These are phyloP conservation scores for Tipula vernalis DNA, from an alignment of 2,888 invertebrate species.

Conservation along the genomic window DNA sequence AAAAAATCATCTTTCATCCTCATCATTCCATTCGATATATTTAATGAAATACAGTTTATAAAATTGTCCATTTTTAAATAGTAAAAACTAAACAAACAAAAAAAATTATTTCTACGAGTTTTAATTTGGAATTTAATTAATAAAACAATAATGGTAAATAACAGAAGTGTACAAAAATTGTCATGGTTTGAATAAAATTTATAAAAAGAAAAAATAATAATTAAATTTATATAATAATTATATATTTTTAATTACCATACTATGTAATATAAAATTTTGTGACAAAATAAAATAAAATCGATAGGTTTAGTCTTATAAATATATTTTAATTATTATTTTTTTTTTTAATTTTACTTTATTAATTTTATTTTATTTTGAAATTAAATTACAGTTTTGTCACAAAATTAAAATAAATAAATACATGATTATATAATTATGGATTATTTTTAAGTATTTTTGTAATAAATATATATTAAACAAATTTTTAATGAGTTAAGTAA, in stretches of 20 bases:
- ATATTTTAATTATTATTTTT: not conserved
- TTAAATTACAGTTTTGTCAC: slow-evolving; percentile 6
- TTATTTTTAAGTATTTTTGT: slow-evolving; percentile 10
- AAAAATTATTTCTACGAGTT: not conserved
- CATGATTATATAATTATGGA: slow-evolving; percentile 11
- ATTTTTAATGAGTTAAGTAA: not conserved
- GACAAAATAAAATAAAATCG: not conserved
- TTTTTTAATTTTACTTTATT: not conserved
- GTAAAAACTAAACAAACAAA: slow-evolving; percentile 7
- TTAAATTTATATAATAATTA: slow-evolving; percentile 9
- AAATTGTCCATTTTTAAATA: slow-evolving; percentile 16
- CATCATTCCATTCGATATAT: slow-evolving; percentile 17
- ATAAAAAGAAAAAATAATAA: not conserved
- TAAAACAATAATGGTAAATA: slow-evolving; percentile 5
- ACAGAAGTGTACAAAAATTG: slow-evolving; percentile 8
- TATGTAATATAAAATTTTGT: not conserved
- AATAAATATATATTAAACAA: slow-evolving; percentile 9
- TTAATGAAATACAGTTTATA: slow-evolving; percentile 5
- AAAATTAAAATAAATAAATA: slow-evolving; percentile 8
- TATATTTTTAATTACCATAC: slow-evolving; percentile 6
- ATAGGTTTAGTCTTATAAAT: not conserved
- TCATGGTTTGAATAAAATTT: slow-evolving; percentile 8
- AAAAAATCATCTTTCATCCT: slow-evolving; percentile 17
- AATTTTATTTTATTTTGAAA: not conserved
- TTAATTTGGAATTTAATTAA: not conserved